Conservation (phyloP, 2,888 invertebrate genomes). For the Ormyrus labotus region DNA sequence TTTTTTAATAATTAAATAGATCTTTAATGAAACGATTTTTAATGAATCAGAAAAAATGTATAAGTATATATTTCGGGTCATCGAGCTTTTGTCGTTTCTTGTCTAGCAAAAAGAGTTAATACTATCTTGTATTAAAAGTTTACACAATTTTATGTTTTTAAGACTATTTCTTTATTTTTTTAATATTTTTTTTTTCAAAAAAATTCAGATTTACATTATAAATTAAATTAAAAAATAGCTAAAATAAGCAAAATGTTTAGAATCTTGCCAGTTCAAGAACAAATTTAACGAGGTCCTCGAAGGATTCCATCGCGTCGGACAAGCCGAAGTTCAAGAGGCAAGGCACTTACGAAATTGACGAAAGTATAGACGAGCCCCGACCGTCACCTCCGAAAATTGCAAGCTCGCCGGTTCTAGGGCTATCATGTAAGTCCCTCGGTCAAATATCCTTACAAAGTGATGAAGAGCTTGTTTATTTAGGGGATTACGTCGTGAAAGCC, state of each 20-base stretch:
- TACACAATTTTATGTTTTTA: no score
- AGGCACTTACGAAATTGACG: constrained; percentile 62
- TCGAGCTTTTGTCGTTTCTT: no score
- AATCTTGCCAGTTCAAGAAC: constrained; percentile 21
- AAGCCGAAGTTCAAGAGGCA: constrained; percentile 55
- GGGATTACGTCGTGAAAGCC: constrained; percentile 60
- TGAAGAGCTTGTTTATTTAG: constrained; percentile 54
- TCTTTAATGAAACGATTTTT: background rate
- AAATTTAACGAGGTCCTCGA: constrained; percentile 6
- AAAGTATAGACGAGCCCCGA: constrained; percentile 61
- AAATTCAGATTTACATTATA: no score
- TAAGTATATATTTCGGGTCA: no score
- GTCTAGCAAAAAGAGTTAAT: no score
- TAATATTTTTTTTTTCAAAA: background rate
- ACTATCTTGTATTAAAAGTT: no score
- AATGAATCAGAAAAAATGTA: no score
- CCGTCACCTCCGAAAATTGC: constrained; percentile 63
- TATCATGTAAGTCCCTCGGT: constrained; percentile 63
- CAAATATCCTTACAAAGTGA: constrained; percentile 63
- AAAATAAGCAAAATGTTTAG: background rate
- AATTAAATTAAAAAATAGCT: no score
- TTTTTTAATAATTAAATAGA: background rate
- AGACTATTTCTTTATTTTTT: background rate
- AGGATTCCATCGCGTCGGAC: background rate
- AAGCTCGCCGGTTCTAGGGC: constrained; percentile 61